Percentiles rank a stretch among this genome's conserved stretches.
Evolutionary conservation across 2,113 vertebrate genomes (phyloP).

Genomic region (Poicephalus meyeri): DNA sequence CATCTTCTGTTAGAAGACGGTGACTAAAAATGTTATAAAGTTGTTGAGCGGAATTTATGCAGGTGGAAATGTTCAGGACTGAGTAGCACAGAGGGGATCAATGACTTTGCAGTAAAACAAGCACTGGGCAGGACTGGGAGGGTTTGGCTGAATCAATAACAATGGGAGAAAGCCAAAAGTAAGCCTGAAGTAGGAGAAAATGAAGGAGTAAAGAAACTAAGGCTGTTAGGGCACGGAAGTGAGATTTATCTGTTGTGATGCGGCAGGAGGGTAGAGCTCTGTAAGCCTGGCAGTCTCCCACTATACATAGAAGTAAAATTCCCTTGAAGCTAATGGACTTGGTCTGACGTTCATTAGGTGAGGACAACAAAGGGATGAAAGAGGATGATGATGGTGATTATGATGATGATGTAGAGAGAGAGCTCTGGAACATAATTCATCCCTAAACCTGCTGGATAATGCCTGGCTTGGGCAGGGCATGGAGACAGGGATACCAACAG

Average conservation of each 20-base stretch:
- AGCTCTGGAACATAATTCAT: not conserved
- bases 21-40: not conserved
- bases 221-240: not conserved
- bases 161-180: not conserved
- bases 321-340: not conserved
- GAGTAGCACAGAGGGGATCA: not conserved
- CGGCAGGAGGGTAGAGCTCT: not conserved
- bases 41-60: not conserved
- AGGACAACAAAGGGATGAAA: not conserved
- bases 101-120: not conserved
- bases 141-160: not conserved
- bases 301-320: not conserved
- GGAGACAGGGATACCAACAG: not conserved
- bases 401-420: not conserved
- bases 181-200: not conserved
- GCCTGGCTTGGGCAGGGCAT: not conserved
- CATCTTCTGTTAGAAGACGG: not conserved
- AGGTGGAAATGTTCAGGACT: not conserved
- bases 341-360: not conserved
- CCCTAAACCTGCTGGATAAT: not conserved
- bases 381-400: not conserved
- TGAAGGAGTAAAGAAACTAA: not conserved
- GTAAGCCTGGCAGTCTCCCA: rapidly evolving
- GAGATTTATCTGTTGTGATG: not conserved
- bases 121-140: not conserved